A percentile compares a stretch with the other conserved stretches of the same genome.
Evolutionary conservation across 2,797 vertebrate species (phyloP).

Genomic region (Muscicapa striata): DNA sequence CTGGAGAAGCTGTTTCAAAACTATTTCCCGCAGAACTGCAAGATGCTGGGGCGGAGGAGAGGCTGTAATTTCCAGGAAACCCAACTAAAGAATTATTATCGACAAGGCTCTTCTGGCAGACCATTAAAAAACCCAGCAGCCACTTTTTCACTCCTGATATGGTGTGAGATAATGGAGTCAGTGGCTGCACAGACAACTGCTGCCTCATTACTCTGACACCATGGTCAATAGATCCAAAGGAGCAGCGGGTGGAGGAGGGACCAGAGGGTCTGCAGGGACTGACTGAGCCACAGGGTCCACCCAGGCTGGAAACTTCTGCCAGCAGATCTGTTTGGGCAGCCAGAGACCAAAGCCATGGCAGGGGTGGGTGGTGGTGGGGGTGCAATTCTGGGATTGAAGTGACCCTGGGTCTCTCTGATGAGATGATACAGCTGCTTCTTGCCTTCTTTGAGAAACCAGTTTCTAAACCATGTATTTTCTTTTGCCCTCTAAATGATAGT

Average conservation of each 20-base stretch:
- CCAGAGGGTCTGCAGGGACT: neutral
- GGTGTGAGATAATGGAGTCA: neutral
- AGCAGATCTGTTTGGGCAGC: neutral
- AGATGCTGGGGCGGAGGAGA: neutral
- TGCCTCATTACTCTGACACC: slow-evolving; percentile 9
- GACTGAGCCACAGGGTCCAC: neutral
- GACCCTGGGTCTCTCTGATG: neutral
- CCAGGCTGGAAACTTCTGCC: neutral
- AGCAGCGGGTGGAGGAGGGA: neutral
- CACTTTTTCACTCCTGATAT: slow-evolving; percentile 15
- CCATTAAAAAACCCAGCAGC: slow-evolving; percentile 36
- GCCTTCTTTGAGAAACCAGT: neutral
- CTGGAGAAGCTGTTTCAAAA: neutral
- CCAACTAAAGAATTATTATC: slow-evolving; percentile 15
- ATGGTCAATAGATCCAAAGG: neutral
- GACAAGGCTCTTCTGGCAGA: neutral
- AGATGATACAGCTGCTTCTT: neutral
- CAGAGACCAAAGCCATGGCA: neutral
- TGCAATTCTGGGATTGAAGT: neutral
- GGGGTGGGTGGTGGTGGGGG: rapidly evolving
- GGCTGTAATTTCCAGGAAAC: slow-evolving; percentile 44
- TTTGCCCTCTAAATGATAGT: neutral
- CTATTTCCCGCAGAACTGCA: neutral
- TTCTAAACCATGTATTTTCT: neutral
- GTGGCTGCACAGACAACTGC: neutral